phyloP scores from a whole-genome alignment of 2,113 vertebrate genomes.

The Conger conger region DNA sequence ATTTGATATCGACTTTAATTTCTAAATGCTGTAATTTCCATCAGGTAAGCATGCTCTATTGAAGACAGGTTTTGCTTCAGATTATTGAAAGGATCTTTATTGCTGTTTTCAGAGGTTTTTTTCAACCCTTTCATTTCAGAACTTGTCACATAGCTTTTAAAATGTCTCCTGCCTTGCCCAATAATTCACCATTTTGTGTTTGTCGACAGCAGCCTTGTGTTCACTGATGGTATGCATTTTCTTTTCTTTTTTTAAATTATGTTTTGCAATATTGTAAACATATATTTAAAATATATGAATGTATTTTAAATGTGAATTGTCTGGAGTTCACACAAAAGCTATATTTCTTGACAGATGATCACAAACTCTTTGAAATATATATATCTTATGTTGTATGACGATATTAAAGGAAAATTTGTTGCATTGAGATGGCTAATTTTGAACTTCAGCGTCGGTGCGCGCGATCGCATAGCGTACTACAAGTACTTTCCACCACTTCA shows the following conservation, averaged over 20 bases:
- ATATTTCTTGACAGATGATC: conserved; percentile 61
- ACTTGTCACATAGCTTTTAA: conserved; percentile 9
- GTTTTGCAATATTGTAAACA: conserved; percentile 38
- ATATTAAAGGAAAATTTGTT: conserved; percentile 51
- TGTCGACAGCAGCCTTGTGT: background rate
- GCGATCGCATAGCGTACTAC: background rate
- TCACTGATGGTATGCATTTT: background rate
- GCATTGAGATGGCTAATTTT: background rate
- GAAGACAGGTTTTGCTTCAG: background rate
- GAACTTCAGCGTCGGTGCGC: background rate
- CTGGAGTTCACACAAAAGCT: conserved; percentile 48
- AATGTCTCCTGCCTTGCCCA: background rate
- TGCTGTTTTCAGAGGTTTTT: conserved; percentile 8
- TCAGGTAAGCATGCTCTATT: background rate
- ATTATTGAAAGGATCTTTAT: conserved; percentile 17
- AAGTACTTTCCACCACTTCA: background rate
- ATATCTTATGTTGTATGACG: conserved; percentile 50
- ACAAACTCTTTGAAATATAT: conserved; percentile 48
- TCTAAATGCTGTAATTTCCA: background rate
- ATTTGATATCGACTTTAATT: conserved; percentile 14
- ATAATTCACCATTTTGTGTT: background rate
- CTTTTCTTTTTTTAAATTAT: conserved; percentile 31
- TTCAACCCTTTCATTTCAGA: background rate
- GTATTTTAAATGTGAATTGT: conserved; percentile 46
- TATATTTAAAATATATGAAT: conserved; percentile 51